A percentile compares a stretch with the other conserved stretches of the same genome.
These are phyloP conservation scores for Lycodopsis pacificus DNA, from an alignment of 2,797 vertebrate species.

Conservation along the genomic window DNA sequence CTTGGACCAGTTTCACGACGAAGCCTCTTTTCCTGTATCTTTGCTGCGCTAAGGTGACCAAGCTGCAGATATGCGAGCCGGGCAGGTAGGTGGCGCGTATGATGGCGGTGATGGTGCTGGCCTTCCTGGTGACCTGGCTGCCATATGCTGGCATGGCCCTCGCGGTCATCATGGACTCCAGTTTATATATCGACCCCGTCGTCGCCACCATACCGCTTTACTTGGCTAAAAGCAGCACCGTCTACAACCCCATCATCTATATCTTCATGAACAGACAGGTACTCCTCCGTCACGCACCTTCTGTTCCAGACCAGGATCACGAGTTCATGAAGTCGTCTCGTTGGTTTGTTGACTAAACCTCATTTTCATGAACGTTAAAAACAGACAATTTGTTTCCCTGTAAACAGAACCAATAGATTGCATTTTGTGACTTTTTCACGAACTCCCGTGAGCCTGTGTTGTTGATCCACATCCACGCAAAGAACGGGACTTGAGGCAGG, in stretches of 20 bases:
- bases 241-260: slow-evolving; percentile 86
- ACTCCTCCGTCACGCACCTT: not conserved
- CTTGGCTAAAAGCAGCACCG: slow-evolving; percentile 82
- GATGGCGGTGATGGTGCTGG: slow-evolving; percentile 89
- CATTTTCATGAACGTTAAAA: too few species aligned
- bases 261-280: slow-evolving; percentile 86
- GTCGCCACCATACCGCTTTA: slow-evolving; percentile 77
- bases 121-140: slow-evolving; percentile 89
- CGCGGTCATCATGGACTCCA: slow-evolving; percentile 71
- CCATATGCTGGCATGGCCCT: slow-evolving; percentile 87
- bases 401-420: too few species aligned
- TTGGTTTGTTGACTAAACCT: too few species aligned
- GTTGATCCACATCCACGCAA: too few species aligned
- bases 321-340: too few species aligned
- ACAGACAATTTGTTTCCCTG: too few species aligned
- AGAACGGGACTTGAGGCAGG: too few species aligned
- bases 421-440: too few species aligned
- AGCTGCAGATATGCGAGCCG: slow-evolving; percentile 71
- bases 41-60: slow-evolving; percentile 71
- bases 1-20: not conserved
- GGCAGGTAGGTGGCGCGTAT: slow-evolving; percentile 87
- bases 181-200: slow-evolving; percentile 77
- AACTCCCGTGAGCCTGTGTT: too few species aligned
- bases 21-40: not conserved
- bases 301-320: too few species aligned